Base-by-base conservation (phyloP, 2,113 vertebrate species). In the Dromas ardeola region DNA sequence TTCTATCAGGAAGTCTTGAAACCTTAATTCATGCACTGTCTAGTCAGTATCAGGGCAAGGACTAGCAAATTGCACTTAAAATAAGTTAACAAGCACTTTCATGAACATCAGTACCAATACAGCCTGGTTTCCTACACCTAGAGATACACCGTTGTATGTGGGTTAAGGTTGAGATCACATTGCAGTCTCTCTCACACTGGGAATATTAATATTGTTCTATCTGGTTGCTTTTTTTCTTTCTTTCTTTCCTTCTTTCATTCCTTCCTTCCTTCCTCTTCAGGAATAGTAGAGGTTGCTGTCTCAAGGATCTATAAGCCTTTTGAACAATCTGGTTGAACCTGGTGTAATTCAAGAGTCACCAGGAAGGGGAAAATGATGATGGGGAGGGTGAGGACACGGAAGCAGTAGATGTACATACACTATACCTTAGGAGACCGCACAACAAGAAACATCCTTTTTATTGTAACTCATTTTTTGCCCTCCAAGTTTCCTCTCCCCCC, bases 331-430 rank as follows among this genome's bases (percentile, higher is more conserved):
- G 17, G 29, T 30, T 61, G 29, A 82, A 78, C 2, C 36, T 67
- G 47, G 36, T 27, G 2, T 21, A 95, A 40, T 47, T 56, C n/a
- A 85, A 32, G 65, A 74, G 52, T 43, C 52, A 71, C 26, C 29
- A 76, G 34, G 49, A 93, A 88, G 30, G 3, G 14, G 6, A 63
- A 79, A 76, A 69, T 9, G 4, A 47, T 11, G 42, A 53, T 0
- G 0, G 12, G 20, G 38, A 91, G 11, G 27, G 22, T 1, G 7
- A 89, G 63, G 23, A 42, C 17, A n/a, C 0, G 3, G 3, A 71
- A 59, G 26, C 58, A 59, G 22, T 15, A 52, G 5, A 65, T 38
- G 43, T 19, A 58, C 3, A 19, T 1, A n/a, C 23, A 36, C 19
- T 42, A 3, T 12, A 80, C 36, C 43, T 8, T 15, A 43, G 45